These are phyloP conservation scores for Echinops telfairi DNA, from an alignment of 2,113 vertebrate genomes.

Conservation along the genomic window DNA sequence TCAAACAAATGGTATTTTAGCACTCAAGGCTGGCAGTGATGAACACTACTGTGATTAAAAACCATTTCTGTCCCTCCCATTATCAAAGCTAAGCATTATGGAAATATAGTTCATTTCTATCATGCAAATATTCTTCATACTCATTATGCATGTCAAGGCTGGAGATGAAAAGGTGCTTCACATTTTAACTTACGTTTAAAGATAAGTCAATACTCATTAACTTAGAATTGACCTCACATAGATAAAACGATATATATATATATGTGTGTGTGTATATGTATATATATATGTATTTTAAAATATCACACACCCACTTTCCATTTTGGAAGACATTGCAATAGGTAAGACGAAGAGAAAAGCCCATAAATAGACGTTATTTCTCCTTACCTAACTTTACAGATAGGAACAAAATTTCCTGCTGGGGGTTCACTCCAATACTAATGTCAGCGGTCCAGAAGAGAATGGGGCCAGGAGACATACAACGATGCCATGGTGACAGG, in stretches of 20 bases:
- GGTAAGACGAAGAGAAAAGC: background rate
- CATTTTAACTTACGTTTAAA: constrained; percentile 41
- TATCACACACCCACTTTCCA: constrained; percentile 27
- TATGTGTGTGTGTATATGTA: no score
- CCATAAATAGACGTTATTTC: constrained; percentile 39
- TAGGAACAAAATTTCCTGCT: background rate
- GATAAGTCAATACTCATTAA: constrained; percentile 40
- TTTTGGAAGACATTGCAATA: constrained; percentile 35
- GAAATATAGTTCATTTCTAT: constrained; percentile 51
- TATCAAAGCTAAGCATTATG: background rate
- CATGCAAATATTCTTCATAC: constrained; percentile 41
- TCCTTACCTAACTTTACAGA: background rate
- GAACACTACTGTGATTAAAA: background rate
- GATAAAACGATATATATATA: no score
- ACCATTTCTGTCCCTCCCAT: background rate
- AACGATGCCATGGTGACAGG: background rate
- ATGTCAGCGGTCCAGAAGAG: background rate
- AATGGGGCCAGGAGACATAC: background rate
- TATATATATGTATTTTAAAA: constrained; percentile 42
- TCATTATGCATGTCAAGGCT: background rate
- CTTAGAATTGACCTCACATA: constrained; percentile 31
- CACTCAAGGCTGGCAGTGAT: background rate
- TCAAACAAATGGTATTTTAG: background rate
- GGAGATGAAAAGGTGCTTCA: background rate
- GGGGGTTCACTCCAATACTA: background rate